phyloP scores from a whole-genome alignment of 2,797 vertebrate genomes.

The Melanotaenia parkinsoni region DNA sequence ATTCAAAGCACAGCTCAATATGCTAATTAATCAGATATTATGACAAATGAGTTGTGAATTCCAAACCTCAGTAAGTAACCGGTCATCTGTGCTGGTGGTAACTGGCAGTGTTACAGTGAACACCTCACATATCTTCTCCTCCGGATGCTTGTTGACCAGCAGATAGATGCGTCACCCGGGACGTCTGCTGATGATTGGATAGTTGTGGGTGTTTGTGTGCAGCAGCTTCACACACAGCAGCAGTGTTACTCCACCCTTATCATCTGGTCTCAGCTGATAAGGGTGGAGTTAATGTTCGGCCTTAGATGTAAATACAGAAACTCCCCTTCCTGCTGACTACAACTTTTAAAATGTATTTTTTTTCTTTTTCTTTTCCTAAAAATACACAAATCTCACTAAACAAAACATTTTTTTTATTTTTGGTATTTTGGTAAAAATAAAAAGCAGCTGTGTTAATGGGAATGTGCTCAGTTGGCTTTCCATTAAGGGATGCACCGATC shows the following conservation, averaged over 20 bases:
- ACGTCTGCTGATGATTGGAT: conserved; percentile 43
- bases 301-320: too few relatives aligned
- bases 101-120: conserved; percentile 10
- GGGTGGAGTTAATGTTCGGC: conserved; percentile 33
- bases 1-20: background rate
- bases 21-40: background rate
- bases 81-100: conserved; percentile 1
- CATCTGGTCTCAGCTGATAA: conserved; percentile 76
- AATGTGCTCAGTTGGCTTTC: too few relatives aligned
- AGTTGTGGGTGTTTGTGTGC: conserved; percentile 19
- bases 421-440: too few relatives aligned
- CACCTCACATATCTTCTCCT: conserved; percentile 49
- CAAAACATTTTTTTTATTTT: too few relatives aligned
- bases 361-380: too few relatives aligned
- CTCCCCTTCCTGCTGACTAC: too few relatives aligned
- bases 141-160: conserved; percentile 12
- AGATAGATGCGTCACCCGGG: conserved; percentile 6
- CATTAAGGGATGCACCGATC: too few relatives aligned
- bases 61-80: background rate
- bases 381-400: too few relatives aligned
- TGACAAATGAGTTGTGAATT: too few relatives aligned
- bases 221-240: conserved; percentile 16
- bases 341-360: too few relatives aligned
- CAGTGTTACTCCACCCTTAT: too few relatives aligned
- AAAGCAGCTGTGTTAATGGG: too few relatives aligned